phyloP scores from a whole-genome alignment of 2,113 vertebrate species.

The Rallus limicola region DNA sequence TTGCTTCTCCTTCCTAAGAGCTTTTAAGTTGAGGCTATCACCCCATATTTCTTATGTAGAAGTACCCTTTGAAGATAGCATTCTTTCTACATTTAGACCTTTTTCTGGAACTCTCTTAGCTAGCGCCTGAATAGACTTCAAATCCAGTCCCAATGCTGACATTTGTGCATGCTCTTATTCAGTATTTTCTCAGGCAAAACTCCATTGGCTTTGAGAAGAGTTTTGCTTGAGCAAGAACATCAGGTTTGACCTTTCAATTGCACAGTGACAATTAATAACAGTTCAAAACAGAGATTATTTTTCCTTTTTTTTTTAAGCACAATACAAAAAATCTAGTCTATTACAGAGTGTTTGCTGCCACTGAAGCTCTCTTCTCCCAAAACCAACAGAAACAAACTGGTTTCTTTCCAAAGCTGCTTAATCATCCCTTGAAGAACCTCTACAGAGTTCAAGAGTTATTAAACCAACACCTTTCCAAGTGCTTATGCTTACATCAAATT shows the following conservation, averaged over 20 bases:
- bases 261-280: slow-evolving; percentile 55
- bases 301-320: neutral
- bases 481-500: neutral
- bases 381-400: slow-evolving; percentile 24
- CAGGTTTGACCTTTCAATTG: slow-evolving; percentile 61
- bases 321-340: slow-evolving; percentile 18
- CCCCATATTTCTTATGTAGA: neutral
- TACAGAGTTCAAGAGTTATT: neutral
- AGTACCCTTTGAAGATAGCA: neutral
- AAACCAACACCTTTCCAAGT: slow-evolving; percentile 13
- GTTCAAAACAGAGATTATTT: slow-evolving; percentile 20
- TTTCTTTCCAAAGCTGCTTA: neutral
- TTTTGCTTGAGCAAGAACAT: slow-evolving; percentile 46
- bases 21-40: neutral
- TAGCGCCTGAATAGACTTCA: slow-evolving; percentile 31
- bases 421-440: neutral
- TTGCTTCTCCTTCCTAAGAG: neutral
- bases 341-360: slow-evolving; percentile 20
- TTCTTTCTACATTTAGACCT: neutral
- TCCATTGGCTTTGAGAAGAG: slow-evolving; percentile 52
- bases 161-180: slow-evolving; percentile 33
- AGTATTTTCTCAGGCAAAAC: slow-evolving; percentile 65
- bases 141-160: slow-evolving; percentile 42
- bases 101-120: slow-evolving; percentile 24
- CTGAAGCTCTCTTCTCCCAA: slow-evolving; percentile 18